Percentiles rank a stretch among this genome's conserved stretches.
Conservation (phyloP, 1,140 invertebrate species). For the Drosophila suzukii region DNA sequence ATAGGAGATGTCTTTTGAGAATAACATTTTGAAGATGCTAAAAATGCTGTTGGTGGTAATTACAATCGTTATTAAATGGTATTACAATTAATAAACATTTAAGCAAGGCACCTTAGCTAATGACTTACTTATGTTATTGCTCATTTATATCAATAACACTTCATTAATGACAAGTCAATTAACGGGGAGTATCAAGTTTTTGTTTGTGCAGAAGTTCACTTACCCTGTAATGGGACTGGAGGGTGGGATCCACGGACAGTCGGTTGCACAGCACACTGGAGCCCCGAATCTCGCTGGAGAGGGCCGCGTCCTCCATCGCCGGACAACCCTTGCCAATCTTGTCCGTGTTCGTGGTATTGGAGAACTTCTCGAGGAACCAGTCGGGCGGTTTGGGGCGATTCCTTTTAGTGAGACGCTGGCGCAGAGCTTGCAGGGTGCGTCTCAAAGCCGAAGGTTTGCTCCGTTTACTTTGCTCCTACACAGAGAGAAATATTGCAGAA, state of each 20-base stretch:
- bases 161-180: not conserved
- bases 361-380: conserved; percentile 88
- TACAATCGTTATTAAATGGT: no score
- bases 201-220: conserved; percentile 31
- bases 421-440: conserved; percentile 77
- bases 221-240: conserved; percentile 87
- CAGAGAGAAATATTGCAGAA: not conserved
- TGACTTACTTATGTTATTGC: not conserved
- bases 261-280: conserved; percentile 86
- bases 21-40: no score
- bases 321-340: conserved; percentile 78
- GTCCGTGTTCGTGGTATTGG: conserved; percentile 83
- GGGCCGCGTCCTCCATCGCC: conserved; percentile 78
- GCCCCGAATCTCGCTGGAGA: conserved; percentile 84
- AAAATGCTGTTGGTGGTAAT: no score
- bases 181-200: not conserved
- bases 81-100: no score
- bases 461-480: conserved; percentile 72
- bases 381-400: conserved; percentile 85
- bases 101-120: not conserved
- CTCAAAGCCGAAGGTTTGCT: conserved; percentile 79
- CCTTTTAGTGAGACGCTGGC: conserved; percentile 81
- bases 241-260: conserved; percentile 88
- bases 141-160: not conserved
- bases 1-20: no score